Evolutionary conservation across 2,888 invertebrate genomes (phyloP).

Genomic region (Cylindroiulus punctatus): DNA sequence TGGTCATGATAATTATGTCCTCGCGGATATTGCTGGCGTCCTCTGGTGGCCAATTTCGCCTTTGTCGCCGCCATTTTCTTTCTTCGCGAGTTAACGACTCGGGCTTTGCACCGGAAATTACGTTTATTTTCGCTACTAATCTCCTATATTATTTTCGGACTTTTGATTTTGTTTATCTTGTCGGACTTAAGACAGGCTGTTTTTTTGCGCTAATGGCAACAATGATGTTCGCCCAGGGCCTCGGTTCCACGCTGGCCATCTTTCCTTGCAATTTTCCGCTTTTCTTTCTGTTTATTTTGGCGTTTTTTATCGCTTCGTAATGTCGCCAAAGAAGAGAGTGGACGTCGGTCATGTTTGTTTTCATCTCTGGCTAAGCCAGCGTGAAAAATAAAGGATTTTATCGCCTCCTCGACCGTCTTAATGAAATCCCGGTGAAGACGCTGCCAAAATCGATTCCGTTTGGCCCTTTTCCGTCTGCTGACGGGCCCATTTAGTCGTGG

Average conservation of each 20-base stretch:
- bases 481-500: not conserved
- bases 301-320: not conserved
- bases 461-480: not conserved
- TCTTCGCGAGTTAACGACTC: not conserved
- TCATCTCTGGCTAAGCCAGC: slow-evolving; percentile 26
- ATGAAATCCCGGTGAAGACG: not conserved
- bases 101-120: not conserved
- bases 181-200: not conserved
- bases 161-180: slow-evolving; percentile 34
- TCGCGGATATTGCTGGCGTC: not conserved
- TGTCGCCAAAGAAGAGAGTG: not conserved
- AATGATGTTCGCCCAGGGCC: slow-evolving; percentile 4
- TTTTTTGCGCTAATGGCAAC: slow-evolving; percentile 28
- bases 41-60: not conserved
- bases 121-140: not conserved
- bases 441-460: not conserved
- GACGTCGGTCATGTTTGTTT: slow-evolving; percentile 34
- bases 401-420: not conserved
- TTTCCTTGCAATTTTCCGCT: not conserved
- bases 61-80: not conserved
- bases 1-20: not conserved
- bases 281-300: not conserved
- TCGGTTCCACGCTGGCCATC: not conserved
- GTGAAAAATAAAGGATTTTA: slow-evolving; percentile 40
- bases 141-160: slow-evolving; percentile 2